Evolutionary conservation across 2,797 vertebrate species (phyloP).

Genomic region (Staurois parvus): DNA sequence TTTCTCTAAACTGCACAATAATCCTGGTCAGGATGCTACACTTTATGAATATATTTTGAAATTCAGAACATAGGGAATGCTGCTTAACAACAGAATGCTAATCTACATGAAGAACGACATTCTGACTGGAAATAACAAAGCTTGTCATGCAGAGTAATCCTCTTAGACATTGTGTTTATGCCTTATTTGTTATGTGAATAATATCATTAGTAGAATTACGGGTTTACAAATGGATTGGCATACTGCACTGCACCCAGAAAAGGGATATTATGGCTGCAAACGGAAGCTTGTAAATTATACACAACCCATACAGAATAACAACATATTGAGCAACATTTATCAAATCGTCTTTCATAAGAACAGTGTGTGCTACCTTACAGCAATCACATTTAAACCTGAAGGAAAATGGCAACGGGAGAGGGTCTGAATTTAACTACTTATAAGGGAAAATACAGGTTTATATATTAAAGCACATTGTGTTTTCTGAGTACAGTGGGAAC

Average conservation of each 20-base stretch:
- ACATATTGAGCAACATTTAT: too few species aligned
- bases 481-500: too few species aligned
- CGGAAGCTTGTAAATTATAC: not conserved
- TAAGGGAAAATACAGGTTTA: too few species aligned
- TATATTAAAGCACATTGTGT: too few species aligned
- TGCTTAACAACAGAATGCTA: not conserved
- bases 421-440: too few species aligned
- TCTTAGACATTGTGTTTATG: constrained; percentile 10
- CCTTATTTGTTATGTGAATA: constrained; percentile 1
- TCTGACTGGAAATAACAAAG: constrained; percentile 10
- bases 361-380: too few species aligned
- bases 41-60: not conserved
- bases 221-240: not conserved
- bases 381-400: too few species aligned
- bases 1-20: not conserved
- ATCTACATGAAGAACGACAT: not conserved
- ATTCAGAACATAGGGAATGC: not conserved
- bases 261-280: not conserved
- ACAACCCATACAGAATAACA: not conserved
- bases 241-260: not conserved
- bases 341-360: too few species aligned
- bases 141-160: constrained; percentile 30
- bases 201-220: not conserved
- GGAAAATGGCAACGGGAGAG: too few species aligned
- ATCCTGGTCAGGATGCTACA: not conserved